These are phyloP conservation scores for Fregetta grallaria DNA, from an alignment of 2,113 vertebrate species.

Conservation along the genomic window DNA sequence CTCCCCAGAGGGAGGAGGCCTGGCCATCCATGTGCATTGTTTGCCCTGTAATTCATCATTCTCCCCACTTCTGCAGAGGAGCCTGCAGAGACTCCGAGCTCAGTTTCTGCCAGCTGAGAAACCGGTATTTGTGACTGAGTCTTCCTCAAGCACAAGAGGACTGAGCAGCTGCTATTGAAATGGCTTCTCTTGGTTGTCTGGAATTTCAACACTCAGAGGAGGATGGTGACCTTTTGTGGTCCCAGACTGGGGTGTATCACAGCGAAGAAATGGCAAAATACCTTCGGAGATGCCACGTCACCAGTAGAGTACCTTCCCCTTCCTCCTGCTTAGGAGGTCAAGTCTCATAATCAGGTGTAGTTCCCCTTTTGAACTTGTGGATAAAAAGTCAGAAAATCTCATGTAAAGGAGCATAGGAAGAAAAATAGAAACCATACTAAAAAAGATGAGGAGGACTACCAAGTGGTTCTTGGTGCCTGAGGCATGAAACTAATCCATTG, in stretches of 20 bases:
- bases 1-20: not conserved
- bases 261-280: not conserved
- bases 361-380: not conserved
- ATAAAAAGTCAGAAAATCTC: not conserved
- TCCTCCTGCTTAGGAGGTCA: not conserved
- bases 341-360: not conserved
- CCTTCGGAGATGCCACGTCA: not conserved
- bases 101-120: not conserved
- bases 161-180: not conserved
- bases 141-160: not conserved
- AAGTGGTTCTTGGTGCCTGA: conserved; percentile 23
- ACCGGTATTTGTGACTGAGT: not conserved
- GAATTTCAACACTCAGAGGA: not conserved
- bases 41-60: not conserved
- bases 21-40: not conserved
- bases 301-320: not conserved
- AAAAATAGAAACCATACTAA: conserved; percentile 2
- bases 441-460: not conserved
- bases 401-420: not conserved
- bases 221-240: not conserved
- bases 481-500: conserved; percentile 22
- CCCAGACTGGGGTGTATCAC: not conserved
- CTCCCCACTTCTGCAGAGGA: not conserved
- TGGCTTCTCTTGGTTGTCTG: not conserved
- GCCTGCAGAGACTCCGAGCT: not conserved